Evolutionary conservation across 2,888 invertebrate genomes (phyloP), one percentile per base, ranked within the genome.

Genomic region (Pristionchus japonicus): DNA sequence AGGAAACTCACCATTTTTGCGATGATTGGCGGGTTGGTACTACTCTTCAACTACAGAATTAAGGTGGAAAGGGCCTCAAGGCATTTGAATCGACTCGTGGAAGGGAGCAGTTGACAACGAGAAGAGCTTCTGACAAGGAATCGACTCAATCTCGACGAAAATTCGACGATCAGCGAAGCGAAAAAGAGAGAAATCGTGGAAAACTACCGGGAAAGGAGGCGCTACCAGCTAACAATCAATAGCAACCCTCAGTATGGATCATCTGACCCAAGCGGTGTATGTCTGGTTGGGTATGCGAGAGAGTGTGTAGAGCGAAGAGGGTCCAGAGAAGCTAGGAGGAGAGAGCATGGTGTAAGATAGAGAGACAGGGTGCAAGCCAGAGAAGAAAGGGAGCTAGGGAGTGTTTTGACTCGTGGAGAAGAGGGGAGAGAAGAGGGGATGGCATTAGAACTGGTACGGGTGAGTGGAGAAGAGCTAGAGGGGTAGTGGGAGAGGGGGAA

Each of bases 31-130:
- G 20, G 74, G 43, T 74, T 74, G 74, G 23, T 74, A 74, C 74
- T 74, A 74, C 74, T 74, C 74, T 74, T 74, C 74, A 70, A 70
- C 70, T 74, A 74, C 74, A 40, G 23, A n/a, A 74, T 74, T 11
- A 20, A 43, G n/a, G 13, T 6, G 40, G 74, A 17, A 70, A 17
- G 40, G 3, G 40, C 34, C 13, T 74, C 74, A 74, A 37, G 74
- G 27, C 74, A 74, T 74, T 34, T 40, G 40, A 40, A 74, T 37
- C 7, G 11, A 74, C 23, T 70, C 61, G 61, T 27, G 27, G 27
- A n/a, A 61, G n/a, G 61, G n/a, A 61, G n/a, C 20, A 61, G 37
- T 13, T 17, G 70, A 70, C 20, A 37, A 70, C 34, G 20, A 37
- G 70, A 70, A 37, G 70, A 17, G 4, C 3, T 23, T 61, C 61